Conservation (phyloP, 1,140 invertebrate species). For the Drosophila pruinosa region DNA sequence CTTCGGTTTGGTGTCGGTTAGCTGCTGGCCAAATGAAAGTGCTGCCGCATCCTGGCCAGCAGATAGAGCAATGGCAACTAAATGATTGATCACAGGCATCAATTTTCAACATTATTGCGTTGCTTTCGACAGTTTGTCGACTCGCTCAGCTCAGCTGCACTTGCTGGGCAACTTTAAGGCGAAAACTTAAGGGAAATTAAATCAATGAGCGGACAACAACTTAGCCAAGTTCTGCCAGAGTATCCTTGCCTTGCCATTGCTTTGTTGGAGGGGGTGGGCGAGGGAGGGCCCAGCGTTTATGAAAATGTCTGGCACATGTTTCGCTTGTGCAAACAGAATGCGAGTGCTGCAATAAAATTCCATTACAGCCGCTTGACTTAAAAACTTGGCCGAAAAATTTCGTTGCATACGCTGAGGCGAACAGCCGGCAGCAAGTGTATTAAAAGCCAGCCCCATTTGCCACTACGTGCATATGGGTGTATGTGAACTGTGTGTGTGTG, state of each 20-base stretch:
- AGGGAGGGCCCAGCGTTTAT: slow-evolving; percentile 48
- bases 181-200: slow-evolving; percentile 44
- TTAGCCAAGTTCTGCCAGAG: background rate
- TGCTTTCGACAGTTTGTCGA: slow-evolving; percentile 57
- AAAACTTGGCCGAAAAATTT: slow-evolving; percentile 67
- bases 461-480: slow-evolving; percentile 64
- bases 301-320: slow-evolving; percentile 78
- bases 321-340: slow-evolving; percentile 73
- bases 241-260: background rate
- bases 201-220: slow-evolving; percentile 20
- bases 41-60: slow-evolving; percentile 22
- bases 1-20: background rate
- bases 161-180: slow-evolving; percentile 21
- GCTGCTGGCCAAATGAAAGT: slow-evolving; percentile 28
- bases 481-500: slow-evolving; percentile 8
- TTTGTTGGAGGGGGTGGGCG: background rate
- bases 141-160: slow-evolving; percentile 5
- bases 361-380: slow-evolving; percentile 71
- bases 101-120: slow-evolving; percentile 72
- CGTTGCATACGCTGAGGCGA: slow-evolving; percentile 34
- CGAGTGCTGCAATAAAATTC: slow-evolving; percentile 77
- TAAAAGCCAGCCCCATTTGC: slow-evolving; percentile 66
- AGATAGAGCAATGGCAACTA: slow-evolving; percentile 20
- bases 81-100: slow-evolving; percentile 76
- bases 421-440: slow-evolving; percentile 58